Evolutionary conservation across 2,797 vertebrate genomes (phyloP), one percentile per base, ranked within the genome.

Genomic region (Catamblyrhynchus diadema): DNA sequence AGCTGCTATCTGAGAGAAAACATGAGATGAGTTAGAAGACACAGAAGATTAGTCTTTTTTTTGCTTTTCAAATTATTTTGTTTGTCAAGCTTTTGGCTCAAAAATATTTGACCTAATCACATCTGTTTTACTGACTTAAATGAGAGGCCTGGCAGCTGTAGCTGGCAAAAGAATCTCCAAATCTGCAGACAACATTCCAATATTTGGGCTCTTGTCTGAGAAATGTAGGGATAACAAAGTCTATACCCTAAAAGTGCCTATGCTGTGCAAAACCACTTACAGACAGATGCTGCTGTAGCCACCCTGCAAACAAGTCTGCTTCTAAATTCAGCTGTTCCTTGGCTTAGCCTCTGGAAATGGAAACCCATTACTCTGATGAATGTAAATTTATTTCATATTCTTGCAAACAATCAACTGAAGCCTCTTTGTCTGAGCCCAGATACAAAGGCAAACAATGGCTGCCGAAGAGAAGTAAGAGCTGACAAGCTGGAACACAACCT

Each of bases 41-140:
- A 90, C 67, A 93, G 59, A 88, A 94, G 87, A 95, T 94, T 90
- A 90, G 96, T 67, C 91, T 54, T 95, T 95, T 95, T 95, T 96
- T 57, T 80, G 32, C 75, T 84, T 81, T 93, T 93, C 62, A 73
- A 83, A 88, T 94, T 53, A 91, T 48, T 70, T 71, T 8, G 1
- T 86, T 91, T 94, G 69, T 88, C 77, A 69, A 94, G 47, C 57
- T 88, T 84, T 93, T 93, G 91, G 85, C 82, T 96, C 73, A 86
- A 62, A 94, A 88, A 79, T 37, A 16, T 94, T 95, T 94, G 89
- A 96, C 95, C 94, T 91, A 95, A 95, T 95, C 90, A 94, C 71
- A 92, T 96, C 77, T 96, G 75, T 72, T 95, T 93, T 75, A 94
- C 79, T 12, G 78, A 90, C 66, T 91, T 88, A 86, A 90, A 95